phyloP scores from a whole-genome alignment of 2,113 vertebrate genomes.

The Campylorhamphus procurvoides region DNA sequence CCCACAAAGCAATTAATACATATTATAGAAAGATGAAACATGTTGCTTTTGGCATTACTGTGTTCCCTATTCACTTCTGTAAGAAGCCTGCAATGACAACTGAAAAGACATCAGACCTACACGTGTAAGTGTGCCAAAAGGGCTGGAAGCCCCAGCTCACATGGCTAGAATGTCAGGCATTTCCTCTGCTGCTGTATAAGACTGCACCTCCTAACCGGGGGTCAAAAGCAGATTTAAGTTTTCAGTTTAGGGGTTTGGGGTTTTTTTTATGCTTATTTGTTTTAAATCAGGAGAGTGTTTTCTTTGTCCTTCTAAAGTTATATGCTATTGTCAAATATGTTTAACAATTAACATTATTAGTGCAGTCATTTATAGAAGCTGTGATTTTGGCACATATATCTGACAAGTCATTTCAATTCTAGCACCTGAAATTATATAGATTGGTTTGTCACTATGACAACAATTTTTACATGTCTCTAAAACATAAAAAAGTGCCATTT shows the following conservation, averaged over 20 bases:
- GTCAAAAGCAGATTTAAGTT: conserved; percentile 71
- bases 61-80: conserved; percentile 38
- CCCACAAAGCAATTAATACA: conserved; percentile 45
- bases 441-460: conserved; percentile 55
- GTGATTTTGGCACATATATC: neutral
- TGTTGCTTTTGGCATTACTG: conserved; percentile 52
- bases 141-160: conserved; percentile 76
- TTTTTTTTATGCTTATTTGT: neutral
- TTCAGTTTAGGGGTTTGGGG: neutral
- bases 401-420: conserved; percentile 61
- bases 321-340: neutral
- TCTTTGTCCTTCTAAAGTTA: conserved; percentile 36
- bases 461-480: conserved; percentile 12
- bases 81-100: conserved; percentile 60
- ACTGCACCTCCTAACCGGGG: conserved; percentile 70
- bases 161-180: conserved; percentile 81
- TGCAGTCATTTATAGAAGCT: conserved; percentile 46
- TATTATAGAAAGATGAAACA: conserved; percentile 28
- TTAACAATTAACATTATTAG: conserved; percentile 37
- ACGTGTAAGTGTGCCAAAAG: conserved; percentile 67
- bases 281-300: conserved; percentile 54
- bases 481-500: neutral
- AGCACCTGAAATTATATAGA: conserved; percentile 50
- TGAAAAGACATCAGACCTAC: conserved; percentile 53
- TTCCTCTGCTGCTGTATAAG: conserved; percentile 73